Conservation (phyloP, 1,140 invertebrate species). For the Brachionus rubens region DNA sequence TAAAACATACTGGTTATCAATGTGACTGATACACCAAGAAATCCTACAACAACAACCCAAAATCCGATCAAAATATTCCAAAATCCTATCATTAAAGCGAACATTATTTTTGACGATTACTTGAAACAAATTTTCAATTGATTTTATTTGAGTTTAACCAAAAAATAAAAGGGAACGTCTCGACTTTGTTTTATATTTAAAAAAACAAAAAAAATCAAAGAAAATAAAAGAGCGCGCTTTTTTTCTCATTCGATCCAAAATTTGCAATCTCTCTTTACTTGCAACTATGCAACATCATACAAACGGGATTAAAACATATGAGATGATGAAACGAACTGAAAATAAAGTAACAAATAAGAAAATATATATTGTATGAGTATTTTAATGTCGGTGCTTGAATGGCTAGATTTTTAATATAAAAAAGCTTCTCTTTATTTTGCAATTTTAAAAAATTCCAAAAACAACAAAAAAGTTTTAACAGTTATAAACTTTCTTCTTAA, state of each 20-base stretch:
- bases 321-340: neutral
- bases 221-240: slow-evolving; percentile 20
- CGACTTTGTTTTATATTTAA: neutral
- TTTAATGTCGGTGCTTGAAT: slow-evolving; percentile 29
- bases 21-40: neutral
- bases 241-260: neutral
- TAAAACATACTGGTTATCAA: slow-evolving; percentile 10
- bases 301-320: slow-evolving; percentile 25
- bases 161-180: neutral
- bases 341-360: neutral
- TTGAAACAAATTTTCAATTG: neutral
- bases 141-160: neutral
- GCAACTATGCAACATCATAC: slow-evolving; percentile 1
- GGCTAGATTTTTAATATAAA: slow-evolving; percentile 2
- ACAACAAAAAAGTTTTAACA: neutral
- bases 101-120: neutral
- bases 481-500: no score
- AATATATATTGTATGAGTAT: slow-evolving; percentile 3
- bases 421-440: slow-evolving; percentile 6
- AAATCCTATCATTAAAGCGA: slow-evolving; percentile 12
- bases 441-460: slow-evolving; percentile 18
- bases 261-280: neutral
- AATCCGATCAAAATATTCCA: slow-evolving; percentile 25
- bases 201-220: no score
- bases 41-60: slow-evolving; percentile 23